Percentiles rank a stretch among this genome's conserved stretches.
These are phyloP conservation scores for Frankliniella intonsa DNA, from an alignment of 2,888 invertebrate species.

Conservation along the genomic window DNA sequence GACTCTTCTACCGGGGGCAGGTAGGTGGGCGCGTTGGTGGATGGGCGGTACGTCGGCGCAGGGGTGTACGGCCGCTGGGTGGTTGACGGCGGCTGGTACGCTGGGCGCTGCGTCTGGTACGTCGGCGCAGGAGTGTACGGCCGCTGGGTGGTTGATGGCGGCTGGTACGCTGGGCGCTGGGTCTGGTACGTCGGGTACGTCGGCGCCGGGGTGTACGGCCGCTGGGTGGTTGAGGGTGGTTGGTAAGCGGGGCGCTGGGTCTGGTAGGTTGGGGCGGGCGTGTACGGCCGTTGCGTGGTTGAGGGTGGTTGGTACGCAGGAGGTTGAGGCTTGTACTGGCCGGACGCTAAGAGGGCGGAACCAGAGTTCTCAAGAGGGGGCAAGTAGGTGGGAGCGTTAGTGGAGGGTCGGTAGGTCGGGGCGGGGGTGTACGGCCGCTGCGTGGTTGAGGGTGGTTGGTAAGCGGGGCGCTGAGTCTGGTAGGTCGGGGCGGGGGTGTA, in stretches of 20 bases:
- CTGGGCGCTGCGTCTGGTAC: background rate
- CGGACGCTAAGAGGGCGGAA: too few relatives aligned
- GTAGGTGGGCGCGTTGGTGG: background rate
- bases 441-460: background rate
- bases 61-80: background rate
- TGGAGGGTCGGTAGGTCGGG: background rate
- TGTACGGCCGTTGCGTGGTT: background rate
- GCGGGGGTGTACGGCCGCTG: background rate
- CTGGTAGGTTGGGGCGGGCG: background rate
- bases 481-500: background rate
- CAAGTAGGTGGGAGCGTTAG: too few relatives aligned
- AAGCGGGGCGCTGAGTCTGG: background rate
- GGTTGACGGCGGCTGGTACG: background rate
- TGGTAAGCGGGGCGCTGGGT: constrained; percentile 7
- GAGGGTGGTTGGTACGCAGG: background rate
- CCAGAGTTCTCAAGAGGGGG: too few relatives aligned
- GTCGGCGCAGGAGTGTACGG: background rate
- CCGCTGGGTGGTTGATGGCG: background rate
- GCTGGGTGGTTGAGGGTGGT: background rate
- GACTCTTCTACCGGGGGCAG: background rate
- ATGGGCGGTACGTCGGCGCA: background rate
- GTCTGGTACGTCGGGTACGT: background rate
- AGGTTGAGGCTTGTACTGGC: background rate
- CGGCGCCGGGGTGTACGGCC: background rate
- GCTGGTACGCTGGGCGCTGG: constrained; percentile 3